Conservation (phyloP, 30 jellyfish, hydroid and myxozoan genomes). For the Hydractinia symbiolongicarpus region DNA sequence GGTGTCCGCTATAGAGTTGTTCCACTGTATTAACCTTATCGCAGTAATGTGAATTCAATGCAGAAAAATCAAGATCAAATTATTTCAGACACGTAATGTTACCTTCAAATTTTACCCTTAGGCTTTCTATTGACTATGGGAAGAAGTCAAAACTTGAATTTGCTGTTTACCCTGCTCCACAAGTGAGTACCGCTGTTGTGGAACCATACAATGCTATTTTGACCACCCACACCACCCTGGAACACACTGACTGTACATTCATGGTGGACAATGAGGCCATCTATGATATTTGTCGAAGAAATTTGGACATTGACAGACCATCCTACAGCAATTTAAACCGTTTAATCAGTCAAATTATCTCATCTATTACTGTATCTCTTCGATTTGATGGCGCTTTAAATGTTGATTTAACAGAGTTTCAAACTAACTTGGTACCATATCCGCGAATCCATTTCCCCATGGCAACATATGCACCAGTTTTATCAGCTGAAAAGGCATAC, state of each 20-base stretch:
- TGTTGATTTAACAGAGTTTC: conserved; percentile 91
- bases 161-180: conserved; percentile 97
- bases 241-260: conserved; percentile 87
- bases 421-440: conserved; percentile 93
- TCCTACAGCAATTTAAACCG: conserved; percentile 74
- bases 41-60: no score
- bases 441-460: conserved; percentile 95
- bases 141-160: conserved; percentile 87
- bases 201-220: conserved; percentile 95
- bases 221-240: conserved; percentile 87
- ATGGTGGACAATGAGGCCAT: conserved; percentile 95
- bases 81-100: no score
- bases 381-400: conserved; percentile 90
- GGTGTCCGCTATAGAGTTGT: no score
- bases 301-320: conserved; percentile 92
- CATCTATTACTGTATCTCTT: conserved; percentile 85
- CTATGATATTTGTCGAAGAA: conserved; percentile 82
- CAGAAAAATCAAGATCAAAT: no score
- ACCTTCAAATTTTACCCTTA: not conserved
- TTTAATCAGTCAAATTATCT: conserved; percentile 78
- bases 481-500: conserved; percentile 83
- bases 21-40: no score
- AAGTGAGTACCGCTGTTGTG: conserved; percentile 90
- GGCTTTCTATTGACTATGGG: conserved; percentile 83
- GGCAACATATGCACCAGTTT: conserved; percentile 88